Conservation (phyloP, 2,797 vertebrate species). For the Mus spretus region DNA sequence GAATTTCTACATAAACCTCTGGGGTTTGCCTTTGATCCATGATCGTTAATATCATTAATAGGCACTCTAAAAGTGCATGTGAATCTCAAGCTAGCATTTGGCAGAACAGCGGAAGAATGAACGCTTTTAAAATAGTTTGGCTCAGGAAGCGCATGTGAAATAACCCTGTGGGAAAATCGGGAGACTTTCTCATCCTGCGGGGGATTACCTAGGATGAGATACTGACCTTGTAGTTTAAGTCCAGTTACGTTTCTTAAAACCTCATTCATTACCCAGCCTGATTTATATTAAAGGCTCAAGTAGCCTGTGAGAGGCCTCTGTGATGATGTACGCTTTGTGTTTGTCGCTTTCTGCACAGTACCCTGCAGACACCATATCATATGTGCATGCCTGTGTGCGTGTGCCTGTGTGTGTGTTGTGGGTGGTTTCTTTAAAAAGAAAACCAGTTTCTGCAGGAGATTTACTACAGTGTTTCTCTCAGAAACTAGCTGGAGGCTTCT, state of each 20-base stretch:
- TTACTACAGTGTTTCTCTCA: slow-evolving; percentile 74
- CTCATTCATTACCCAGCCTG: slow-evolving; percentile 72
- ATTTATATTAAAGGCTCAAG: slow-evolving; percentile 72
- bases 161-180: slow-evolving; percentile 83
- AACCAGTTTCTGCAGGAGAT: slow-evolving; percentile 36
- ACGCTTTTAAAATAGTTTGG: slow-evolving; percentile 85
- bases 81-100: slow-evolving; percentile 79
- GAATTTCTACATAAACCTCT: slow-evolving; percentile 74
- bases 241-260: slow-evolving; percentile 75
- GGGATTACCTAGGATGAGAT: slow-evolving; percentile 83
- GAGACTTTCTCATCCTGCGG: slow-evolving; percentile 77
- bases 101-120: slow-evolving; percentile 76
- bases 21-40: slow-evolving; percentile 82
- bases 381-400: not conserved
- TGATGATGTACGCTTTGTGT: slow-evolving; percentile 21
- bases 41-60: slow-evolving; percentile 85
- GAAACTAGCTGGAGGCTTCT: slow-evolving; percentile 67
- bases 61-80: slow-evolving; percentile 76
- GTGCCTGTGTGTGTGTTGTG: not conserved
- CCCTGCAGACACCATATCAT: slow-evolving; percentile 30
- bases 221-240: slow-evolving; percentile 81
- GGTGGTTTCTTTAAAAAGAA: not conserved
- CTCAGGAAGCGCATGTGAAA: slow-evolving; percentile 79
- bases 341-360: slow-evolving; percentile 54
- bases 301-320: slow-evolving; percentile 34